These are phyloP conservation scores for Spongilla lacustris DNA, from an alignment of 37 sponge, comb jelly and placozoan genomes.

Conservation along the genomic window DNA sequence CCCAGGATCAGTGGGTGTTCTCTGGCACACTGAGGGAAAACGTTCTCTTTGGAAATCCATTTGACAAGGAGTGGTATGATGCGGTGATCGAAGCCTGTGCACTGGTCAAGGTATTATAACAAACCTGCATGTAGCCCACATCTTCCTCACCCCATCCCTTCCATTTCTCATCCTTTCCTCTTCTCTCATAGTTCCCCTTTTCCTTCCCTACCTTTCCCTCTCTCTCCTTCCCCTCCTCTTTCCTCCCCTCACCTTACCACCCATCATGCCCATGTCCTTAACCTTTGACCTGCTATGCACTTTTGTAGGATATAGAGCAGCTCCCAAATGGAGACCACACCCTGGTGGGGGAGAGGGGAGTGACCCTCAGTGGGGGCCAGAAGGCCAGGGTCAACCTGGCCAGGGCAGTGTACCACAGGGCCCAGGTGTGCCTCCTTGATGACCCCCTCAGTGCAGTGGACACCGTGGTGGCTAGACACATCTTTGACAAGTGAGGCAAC, in stretches of 20 bases:
- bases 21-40: slow-evolving; percentile 79
- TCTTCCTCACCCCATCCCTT: background rate
- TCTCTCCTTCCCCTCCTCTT: background rate
- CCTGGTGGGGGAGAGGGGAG: slow-evolving; percentile 90
- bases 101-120: slow-evolving; percentile 49
- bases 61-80: slow-evolving; percentile 13
- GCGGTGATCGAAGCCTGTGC: slow-evolving; percentile 50
- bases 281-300: background rate
- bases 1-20: slow-evolving; percentile 80
- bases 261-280: background rate
- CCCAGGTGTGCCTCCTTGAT: slow-evolving; percentile 82
- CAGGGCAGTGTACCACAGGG: slow-evolving; percentile 74
- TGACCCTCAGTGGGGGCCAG: slow-evolving; percentile 95
- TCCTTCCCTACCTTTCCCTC: background rate
- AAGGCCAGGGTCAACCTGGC: slow-evolving; percentile 92
- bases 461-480: slow-evolving; percentile 66
- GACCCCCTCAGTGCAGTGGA: slow-evolving; percentile 93
- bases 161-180: background rate
- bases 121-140: slow-evolving; percentile 62
- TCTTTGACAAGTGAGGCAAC: slow-evolving; percentile 68
- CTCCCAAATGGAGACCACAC: slow-evolving; percentile 83
- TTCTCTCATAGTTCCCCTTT: background rate
- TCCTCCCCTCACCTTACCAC: background rate
- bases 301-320: slow-evolving; percentile 60
- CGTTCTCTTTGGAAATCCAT: slow-evolving; percentile 68